These are phyloP conservation scores for Melanaphis sacchari DNA, from an alignment of 1,140 invertebrate species.

Conservation along the genomic window DNA sequence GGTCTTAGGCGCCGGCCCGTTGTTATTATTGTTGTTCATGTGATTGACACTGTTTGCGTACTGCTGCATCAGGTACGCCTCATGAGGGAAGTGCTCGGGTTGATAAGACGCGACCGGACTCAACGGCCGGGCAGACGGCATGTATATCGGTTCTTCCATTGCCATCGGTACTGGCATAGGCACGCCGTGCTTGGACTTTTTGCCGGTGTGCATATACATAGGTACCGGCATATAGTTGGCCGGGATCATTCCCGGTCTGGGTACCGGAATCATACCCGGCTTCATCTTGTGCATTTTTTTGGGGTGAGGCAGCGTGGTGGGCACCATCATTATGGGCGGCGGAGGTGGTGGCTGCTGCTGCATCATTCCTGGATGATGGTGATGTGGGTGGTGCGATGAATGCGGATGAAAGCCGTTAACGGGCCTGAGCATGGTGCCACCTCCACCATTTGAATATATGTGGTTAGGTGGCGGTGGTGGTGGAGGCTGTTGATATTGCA, in stretches of 20 bases:
- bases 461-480: conserved; percentile 62
- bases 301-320: conserved; percentile 62
- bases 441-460: conserved; percentile 63
- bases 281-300: conserved; percentile 62
- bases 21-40: conserved; percentile 60
- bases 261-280: conserved; percentile 59
- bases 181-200: conserved; percentile 62
- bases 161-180: conserved; percentile 53
- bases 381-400: conserved; percentile 57
- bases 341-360: conserved; percentile 60
- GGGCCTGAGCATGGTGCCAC: conserved; percentile 62
- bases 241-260: conserved; percentile 62
- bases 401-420: conserved; percentile 59
- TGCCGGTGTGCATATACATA: conserved; percentile 64
- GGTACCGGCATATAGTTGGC: conserved; percentile 63
- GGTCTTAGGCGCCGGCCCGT: conserved; percentile 61
- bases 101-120: conserved; percentile 71
- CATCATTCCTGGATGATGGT: conserved; percentile 62
- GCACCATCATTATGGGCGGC: conserved; percentile 61
- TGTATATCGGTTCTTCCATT: conserved; percentile 71
- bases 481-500: conserved; percentile 29
- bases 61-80: conserved; percentile 70
- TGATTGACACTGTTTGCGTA: conserved; percentile 65
- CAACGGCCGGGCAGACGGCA: conserved; percentile 69
- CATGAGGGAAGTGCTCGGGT: conserved; percentile 70